Evolutionary conservation across 2,888 invertebrate species (phyloP).

Genomic region (Mimumesa dahlbomi): DNA sequence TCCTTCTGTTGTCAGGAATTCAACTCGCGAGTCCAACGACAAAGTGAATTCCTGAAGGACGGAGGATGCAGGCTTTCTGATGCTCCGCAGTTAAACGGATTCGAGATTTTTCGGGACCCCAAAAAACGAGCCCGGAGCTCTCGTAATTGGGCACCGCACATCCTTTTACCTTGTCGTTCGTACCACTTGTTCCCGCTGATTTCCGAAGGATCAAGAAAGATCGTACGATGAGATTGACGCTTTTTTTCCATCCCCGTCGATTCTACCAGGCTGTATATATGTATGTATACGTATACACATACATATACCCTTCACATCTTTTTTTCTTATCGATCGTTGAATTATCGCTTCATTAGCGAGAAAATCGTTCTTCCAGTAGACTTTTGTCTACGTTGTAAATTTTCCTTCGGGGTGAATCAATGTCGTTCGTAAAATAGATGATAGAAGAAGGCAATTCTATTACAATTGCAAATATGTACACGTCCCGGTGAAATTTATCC

Average conservation of each 20-base stretch:
- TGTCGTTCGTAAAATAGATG: no score
- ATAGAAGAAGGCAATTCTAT: no score
- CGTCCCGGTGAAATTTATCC: no score
- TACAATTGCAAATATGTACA: no score
- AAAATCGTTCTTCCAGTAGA: no score
- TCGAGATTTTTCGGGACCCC: conserved; percentile 39
- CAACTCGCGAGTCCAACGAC: conserved; percentile 63
- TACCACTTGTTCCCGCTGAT: conserved; percentile 54
- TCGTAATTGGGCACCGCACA: conserved; percentile 61
- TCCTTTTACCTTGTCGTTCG: conserved; percentile 56
- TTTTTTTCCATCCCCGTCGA: conserved; percentile 48
- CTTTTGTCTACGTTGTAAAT: no score
- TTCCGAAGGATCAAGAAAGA: conserved; percentile 49
- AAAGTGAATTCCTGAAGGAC: conserved; percentile 61
- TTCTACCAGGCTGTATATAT: conserved; percentile 9
- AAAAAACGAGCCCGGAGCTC: conserved; percentile 38
- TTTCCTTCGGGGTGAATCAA: no score
- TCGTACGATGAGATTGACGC: conserved; percentile 56
- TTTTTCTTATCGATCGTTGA: conserved; percentile 2
- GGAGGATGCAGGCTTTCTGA: conserved; percentile 38
- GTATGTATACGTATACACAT: no score
- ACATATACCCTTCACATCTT: not conserved
- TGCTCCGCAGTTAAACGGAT: conserved; percentile 44
- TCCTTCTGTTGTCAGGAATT: conserved; percentile 67
- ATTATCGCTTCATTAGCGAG: conserved; percentile 48